Percentiles rank a stretch among this genome's conserved stretches.
Evolutionary conservation across 2,113 vertebrate genomes (phyloP).

Genomic region (Oncorhynchus gorbuscha): DNA sequence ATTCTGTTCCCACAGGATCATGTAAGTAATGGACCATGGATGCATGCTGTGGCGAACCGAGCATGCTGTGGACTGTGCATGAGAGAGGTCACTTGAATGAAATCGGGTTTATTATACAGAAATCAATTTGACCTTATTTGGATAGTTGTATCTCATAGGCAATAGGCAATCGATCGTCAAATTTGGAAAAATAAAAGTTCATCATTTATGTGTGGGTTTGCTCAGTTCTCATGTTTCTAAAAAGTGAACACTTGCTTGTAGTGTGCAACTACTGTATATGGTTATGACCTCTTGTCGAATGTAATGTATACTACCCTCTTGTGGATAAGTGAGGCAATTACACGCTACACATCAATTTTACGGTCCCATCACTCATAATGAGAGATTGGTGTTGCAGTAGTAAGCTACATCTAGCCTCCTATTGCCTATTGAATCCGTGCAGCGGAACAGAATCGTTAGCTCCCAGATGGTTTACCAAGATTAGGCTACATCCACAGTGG

Average conservation of each 20-base stretch:
- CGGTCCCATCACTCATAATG: too few relatives aligned
- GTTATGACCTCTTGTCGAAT: background rate
- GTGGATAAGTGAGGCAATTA: conserved; percentile 28
- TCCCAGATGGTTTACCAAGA: too few relatives aligned
- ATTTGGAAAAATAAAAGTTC: background rate
- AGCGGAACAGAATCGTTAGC: too few relatives aligned
- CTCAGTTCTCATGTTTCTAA: too few relatives aligned
- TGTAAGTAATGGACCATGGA: background rate
- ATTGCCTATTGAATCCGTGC: too few relatives aligned
- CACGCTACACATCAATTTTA: background rate
- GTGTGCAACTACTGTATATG: too few relatives aligned
- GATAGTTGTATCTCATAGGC: background rate
- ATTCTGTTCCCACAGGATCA: conserved; percentile 31
- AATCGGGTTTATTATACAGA: background rate
- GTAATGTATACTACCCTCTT: conserved; percentile 23
- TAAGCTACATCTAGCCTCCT: too few relatives aligned
- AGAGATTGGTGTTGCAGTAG: too few relatives aligned
- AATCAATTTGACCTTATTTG: background rate
- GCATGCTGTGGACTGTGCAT: background rate
- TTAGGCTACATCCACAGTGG: too few relatives aligned
- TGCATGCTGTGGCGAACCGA: background rate
- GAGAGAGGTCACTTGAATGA: too few relatives aligned
- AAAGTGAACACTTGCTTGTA: too few relatives aligned
- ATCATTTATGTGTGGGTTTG: background rate
- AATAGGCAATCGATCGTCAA: background rate